Conservation (phyloP, 2,113 vertebrate genomes). For the Oreocharis arfaki region DNA sequence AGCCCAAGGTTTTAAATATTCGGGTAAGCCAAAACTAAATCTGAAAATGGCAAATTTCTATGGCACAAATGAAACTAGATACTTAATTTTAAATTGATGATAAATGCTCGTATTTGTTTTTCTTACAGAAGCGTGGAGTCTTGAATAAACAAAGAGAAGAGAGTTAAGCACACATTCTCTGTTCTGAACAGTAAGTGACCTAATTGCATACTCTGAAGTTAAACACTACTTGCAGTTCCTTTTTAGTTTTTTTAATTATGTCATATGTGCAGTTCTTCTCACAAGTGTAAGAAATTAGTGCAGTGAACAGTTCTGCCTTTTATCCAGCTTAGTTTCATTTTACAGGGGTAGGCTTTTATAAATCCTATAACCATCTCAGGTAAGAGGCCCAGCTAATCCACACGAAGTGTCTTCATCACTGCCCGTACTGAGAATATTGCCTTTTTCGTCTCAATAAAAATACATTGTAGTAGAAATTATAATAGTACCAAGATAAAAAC, state of each 20-base stretch:
- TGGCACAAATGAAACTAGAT: background rate
- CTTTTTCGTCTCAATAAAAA: background rate
- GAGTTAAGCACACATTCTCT: conserved; percentile 2
- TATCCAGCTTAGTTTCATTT: conserved; percentile 50
- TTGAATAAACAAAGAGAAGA: conserved; percentile 49
- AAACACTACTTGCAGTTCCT: background rate
- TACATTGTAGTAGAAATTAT: background rate
- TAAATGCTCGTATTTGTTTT: conserved; percentile 9
- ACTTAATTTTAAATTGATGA: background rate
- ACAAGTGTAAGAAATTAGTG: background rate
- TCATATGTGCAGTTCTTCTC: background rate
- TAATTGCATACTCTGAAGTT: background rate
- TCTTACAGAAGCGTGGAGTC: conserved; percentile 54
- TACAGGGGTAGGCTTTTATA: conserved; percentile 40
- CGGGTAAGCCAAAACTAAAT: background rate
- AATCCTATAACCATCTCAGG: conserved; percentile 64
- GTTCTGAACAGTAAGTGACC: conserved; percentile 68
- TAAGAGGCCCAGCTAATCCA: conserved; percentile 54
- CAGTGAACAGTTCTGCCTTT: background rate
- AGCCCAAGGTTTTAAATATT: background rate
- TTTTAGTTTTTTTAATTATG: background rate
- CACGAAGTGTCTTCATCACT: background rate
- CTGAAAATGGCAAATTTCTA: background rate
- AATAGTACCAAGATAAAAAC: background rate
- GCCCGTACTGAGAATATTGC: background rate